Evolutionary conservation across 2,888 invertebrate genomes (phyloP), one percentile per base, ranked within the genome.

Genomic region (Dynastes tityus): DNA sequence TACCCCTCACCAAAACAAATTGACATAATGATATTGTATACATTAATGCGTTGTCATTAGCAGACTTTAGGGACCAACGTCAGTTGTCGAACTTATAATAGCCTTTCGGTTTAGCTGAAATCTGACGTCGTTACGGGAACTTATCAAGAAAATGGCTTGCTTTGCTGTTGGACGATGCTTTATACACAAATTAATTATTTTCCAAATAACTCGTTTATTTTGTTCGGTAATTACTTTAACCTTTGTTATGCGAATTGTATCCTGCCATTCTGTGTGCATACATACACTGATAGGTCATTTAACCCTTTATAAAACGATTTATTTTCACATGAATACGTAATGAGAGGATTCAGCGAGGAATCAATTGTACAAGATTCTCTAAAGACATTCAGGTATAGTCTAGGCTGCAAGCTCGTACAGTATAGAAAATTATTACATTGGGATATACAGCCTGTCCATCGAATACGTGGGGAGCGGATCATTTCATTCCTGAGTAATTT

Each of bases 1-100:
- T 68, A 4, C 29, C 45, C 22, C 64, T 8, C 32, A 2, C 32
- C 32, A 37, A 37, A 2, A 68, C 27, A 51, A 51, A 68, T 27
- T 73, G 58, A 58, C 73, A 71, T 71, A 71, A 55, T 58, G 55
- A 37, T 71, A 58, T 71, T 71, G 71, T 71, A 2, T 16, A 71
- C 58, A 40, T 51, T 73, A 73, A 73, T 73, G 61, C 45, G 73
- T 58, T 73, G 73, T 73, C 73, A 73, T 73, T 73, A 73, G 58
- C 73, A 73, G 73, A 45, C 58, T 58, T 73, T 73, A 73, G 58
- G 73, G 73, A 45, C 73, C 58, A 73, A 32, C 32, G 73, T 37
- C 58, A 58, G 58, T 61, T 58, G 58, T 73, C 37, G 58, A 73
- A 73, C 73, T 73, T 73, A 40, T 73, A 73, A 73, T 73, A 58